These are phyloP conservation scores for Elymnias hypermnestra DNA, from an alignment of 1,140 invertebrate genomes.

Conservation along the genomic window DNA sequence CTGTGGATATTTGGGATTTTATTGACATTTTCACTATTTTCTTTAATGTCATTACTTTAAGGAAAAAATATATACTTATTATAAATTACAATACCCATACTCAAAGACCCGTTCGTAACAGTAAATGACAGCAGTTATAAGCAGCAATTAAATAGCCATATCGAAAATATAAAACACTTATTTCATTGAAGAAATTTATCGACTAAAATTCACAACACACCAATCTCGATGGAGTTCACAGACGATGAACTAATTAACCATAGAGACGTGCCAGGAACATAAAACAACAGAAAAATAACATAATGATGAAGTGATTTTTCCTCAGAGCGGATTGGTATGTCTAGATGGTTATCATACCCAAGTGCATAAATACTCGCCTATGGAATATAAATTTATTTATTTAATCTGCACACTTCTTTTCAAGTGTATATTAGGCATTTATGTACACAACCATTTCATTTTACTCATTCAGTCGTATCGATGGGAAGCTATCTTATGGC, in stretches of 20 bases:
- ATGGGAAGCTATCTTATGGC: too few species aligned
- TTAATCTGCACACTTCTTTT: too few species aligned
- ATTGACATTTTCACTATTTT: slow-evolving; percentile 72
- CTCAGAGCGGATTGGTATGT: too few species aligned
- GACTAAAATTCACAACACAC: slow-evolving; percentile 28
- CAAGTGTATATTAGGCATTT: too few species aligned
- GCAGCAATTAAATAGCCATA: slow-evolving; percentile 12
- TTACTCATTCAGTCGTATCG: too few species aligned
- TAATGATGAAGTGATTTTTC: too few species aligned
- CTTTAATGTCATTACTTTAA: slow-evolving; percentile 67
- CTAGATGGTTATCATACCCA: too few species aligned
- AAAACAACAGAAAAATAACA: too few species aligned
- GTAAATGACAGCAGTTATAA: not conserved
- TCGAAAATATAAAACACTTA: slow-evolving; percentile 19
- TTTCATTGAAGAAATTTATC: slow-evolving; percentile 22
- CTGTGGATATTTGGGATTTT: slow-evolving; percentile 69
- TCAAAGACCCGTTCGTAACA: slow-evolving; percentile 6
- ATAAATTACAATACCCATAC: slow-evolving; percentile 14
- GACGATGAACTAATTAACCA: not conserved
- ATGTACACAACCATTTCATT: too few species aligned
- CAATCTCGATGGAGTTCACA: not conserved
- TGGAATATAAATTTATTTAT: too few species aligned
- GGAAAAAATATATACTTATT: slow-evolving; percentile 13
- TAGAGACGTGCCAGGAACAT: too few species aligned
- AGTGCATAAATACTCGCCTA: too few species aligned